phyloP scores from a whole-genome alignment of 2,797 vertebrate species.

The Scleropages formosus region DNA sequence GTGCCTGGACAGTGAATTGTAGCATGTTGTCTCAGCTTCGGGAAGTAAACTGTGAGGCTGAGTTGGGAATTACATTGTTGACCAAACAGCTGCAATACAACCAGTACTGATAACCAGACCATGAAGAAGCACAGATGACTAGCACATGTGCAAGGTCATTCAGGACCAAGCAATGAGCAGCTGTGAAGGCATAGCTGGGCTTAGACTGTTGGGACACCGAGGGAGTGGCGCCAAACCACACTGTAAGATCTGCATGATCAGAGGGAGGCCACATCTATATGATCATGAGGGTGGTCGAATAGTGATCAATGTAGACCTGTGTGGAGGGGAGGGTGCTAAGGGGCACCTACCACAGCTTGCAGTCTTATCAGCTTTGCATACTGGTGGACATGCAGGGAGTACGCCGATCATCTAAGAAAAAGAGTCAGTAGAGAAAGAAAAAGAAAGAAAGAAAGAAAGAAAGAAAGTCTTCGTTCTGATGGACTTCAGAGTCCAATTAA shows the following conservation, averaged over 20 bases:
- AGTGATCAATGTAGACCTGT: slow-evolving; percentile 47
- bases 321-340: slow-evolving; percentile 42
- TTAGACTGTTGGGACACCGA: slow-evolving; percentile 43
- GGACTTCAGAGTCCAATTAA: too few relatives aligned
- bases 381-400: too few relatives aligned
- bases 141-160: neutral
- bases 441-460: too few relatives aligned
- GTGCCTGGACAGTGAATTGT: slow-evolving; percentile 52
- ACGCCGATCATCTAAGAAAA: too few relatives aligned
- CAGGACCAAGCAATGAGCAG: slow-evolving; percentile 45
- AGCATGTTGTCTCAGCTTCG: slow-evolving; percentile 40
- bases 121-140: slow-evolving; percentile 7
- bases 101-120: neutral
- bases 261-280: slow-evolving; percentile 42
- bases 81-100: slow-evolving; percentile 48
- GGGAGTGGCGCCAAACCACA: too few relatives aligned
- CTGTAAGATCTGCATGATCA: too few relatives aligned
- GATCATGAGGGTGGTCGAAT: too few relatives aligned
- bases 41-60: slow-evolving; percentile 47
- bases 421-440: too few relatives aligned
- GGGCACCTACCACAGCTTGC: slow-evolving; percentile 49
- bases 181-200: slow-evolving; percentile 52
- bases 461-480: too few relatives aligned
- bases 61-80: slow-evolving; percentile 49
- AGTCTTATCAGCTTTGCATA: too few relatives aligned